A percentile compares a stretch with the other conserved stretches of the same genome.
phyloP scores from a whole-genome alignment of 2,888 invertebrate species.

The Nowickia ferox region DNA sequence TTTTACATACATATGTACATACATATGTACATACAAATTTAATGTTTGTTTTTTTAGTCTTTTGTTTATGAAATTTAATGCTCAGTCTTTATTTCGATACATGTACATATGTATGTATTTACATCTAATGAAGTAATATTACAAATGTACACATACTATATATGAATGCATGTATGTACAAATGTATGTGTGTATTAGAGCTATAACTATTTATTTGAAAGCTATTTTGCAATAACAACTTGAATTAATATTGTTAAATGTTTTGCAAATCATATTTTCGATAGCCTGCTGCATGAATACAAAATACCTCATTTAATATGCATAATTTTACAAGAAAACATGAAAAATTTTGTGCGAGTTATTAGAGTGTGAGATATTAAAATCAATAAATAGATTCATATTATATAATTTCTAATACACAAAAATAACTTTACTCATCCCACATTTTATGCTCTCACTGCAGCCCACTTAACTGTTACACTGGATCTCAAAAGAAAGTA shows the following conservation, averaged over 20 bases:
- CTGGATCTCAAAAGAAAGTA: conserved; percentile 40
- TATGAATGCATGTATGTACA: not conserved
- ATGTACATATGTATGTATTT: not conserved
- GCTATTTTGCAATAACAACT: no score
- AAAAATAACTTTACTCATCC: conserved; percentile 2
- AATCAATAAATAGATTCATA: conserved; percentile 10
- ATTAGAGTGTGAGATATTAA: conserved; percentile 4
- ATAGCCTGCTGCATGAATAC: not conserved
- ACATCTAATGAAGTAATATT: not conserved
- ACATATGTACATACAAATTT: no score
- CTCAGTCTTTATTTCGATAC: not conserved
- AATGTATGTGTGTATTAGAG: not conserved
- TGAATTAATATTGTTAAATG: not conserved
- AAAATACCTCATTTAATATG: conserved; percentile 6
- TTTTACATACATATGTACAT: no score
- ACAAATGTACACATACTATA: no score
- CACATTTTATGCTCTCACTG: conserved; percentile 19
- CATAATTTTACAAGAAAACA: not conserved
- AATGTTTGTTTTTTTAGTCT: no score
- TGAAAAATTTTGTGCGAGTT: not conserved
- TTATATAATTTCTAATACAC: conserved; percentile 50
- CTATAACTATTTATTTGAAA: not conserved
- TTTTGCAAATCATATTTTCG: conserved; percentile 22
- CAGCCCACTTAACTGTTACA: not conserved
- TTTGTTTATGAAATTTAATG: no score